Base-by-base conservation (phyloP, 92 coral and sea anemone species). In the Umimayanthus kanabou region DNA sequence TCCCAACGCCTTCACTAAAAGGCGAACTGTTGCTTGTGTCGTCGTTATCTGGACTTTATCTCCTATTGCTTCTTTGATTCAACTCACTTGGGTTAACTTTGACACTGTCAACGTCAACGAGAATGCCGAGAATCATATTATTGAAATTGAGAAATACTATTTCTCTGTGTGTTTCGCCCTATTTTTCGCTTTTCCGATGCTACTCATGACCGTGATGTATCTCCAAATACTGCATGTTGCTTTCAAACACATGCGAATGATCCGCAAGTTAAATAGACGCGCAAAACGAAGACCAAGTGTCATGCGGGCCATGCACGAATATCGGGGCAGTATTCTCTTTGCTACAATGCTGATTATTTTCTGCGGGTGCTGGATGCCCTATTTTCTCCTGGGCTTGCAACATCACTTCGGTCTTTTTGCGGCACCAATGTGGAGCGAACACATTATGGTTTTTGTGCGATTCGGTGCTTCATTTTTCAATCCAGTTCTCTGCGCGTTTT, bases 361-460 rank as follows among this genome's bases (percentile, higher is more conserved):
- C 82, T 39, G 74, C 8, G 85, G 91, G 5, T 91, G 93, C 20
- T 91, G 93, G 93, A 77, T 91, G 79, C 89, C 93, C 4, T 88
- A 81, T 84, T 91, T 91, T 61, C 82, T 91, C 49, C 84, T 88
- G 16, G 81, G 85, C 33, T 86, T 91, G 50, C 91, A 91, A 73
- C 85, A 79, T 78, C 93, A 91, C 84, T 55, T 91, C 9, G 57
- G 88, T 42, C 81, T 91, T 79, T 79, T 88, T 61, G 77, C 40
- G 81, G 74, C 23, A 81, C 88, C 49, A 15, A 15, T 1, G 50
- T 80, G 84, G 84, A 80, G 84, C 72, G 84, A 80, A 58, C 70
- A 55, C 40, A 6, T 80, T 8, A 30, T 57, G 30, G 71, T 58
- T 13, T 80, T 80, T 37, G n/a, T 80, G 69, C 84, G 84, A 33